Conservation (phyloP, 2,888 invertebrate genomes). For the Dioctria linearis region DNA sequence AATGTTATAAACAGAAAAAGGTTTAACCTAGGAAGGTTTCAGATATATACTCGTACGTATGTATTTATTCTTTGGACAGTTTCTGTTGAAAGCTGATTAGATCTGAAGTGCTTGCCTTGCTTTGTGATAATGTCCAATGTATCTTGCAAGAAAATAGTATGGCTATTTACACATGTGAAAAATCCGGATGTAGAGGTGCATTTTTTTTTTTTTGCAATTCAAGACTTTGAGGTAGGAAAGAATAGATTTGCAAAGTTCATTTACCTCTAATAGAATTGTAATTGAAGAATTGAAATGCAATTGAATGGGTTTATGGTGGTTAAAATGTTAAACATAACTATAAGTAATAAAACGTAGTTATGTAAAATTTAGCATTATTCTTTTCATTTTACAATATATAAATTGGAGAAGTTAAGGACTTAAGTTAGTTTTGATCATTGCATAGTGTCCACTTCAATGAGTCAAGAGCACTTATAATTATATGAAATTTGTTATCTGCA, state of each 20-base stretch:
- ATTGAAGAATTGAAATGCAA: neutral
- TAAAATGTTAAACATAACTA: no score
- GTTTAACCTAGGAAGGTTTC: slow-evolving; percentile 1
- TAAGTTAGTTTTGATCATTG: no score
- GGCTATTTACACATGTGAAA: neutral
- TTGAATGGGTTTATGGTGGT: neutral
- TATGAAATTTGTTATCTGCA: no score
- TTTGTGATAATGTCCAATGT: neutral
- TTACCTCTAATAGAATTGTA: neutral
- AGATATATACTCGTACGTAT: neutral
- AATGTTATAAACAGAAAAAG: slow-evolving; percentile 21
- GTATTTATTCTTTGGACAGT: neutral
- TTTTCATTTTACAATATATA: no score
- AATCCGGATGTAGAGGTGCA: neutral
- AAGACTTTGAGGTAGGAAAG: neutral
- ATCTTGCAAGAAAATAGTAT: slow-evolving; percentile 4
- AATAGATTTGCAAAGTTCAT: neutral
- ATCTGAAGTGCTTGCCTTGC: slow-evolving; percentile 39
- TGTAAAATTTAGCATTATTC: no score
- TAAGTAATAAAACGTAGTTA: no score
- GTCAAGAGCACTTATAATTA: no score
- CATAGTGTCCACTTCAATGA: no score
- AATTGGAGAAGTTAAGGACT: no score
- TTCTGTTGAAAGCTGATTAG: slow-evolving; percentile 32
- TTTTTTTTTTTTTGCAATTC: neutral